Conservation (phyloP, 2,797 vertebrate genomes). For the Novumbra hubbsi region DNA sequence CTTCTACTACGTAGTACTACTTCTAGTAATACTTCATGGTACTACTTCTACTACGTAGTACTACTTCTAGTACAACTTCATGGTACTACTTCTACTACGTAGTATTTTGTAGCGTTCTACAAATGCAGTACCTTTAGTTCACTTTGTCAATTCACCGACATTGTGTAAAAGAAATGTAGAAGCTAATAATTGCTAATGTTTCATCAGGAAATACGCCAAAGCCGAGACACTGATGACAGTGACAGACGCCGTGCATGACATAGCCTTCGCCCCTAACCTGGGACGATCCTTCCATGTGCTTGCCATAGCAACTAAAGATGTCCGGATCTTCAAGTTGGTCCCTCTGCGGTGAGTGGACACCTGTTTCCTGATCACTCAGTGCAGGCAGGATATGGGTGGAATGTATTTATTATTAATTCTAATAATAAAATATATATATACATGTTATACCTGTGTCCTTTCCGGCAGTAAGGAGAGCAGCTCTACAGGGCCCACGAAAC, state of each 20-base stretch:
- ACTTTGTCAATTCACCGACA: not conserved
- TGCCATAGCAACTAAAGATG: conserved; percentile 96
- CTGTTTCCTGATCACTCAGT: not conserved
- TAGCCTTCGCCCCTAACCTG: conserved; percentile 94
- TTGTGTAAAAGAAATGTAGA: not conserved
- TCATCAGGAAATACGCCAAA: conserved; percentile 89
- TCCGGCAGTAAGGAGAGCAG: conserved; percentile 84
- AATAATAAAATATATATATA: too few relatives aligned
- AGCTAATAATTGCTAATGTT: not conserved
- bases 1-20: too few relatives aligned
- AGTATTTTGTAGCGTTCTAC: not conserved
- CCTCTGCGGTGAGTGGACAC: conserved; percentile 84
- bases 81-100: not conserved
- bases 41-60: too few relatives aligned
- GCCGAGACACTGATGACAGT: conserved; percentile 95
- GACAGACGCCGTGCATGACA: conserved; percentile 94
- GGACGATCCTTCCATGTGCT: conserved; percentile 95
- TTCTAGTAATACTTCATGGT: too few relatives aligned
- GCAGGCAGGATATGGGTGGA: not conserved
- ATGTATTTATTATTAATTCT: too few relatives aligned
- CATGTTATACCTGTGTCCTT: not conserved
- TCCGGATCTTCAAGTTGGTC: conserved; percentile 93
- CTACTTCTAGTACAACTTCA: too few relatives aligned
- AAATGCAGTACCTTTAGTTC: not conserved
- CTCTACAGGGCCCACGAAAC: conserved; percentile 88